Base-by-base conservation (phyloP, 2,113 vertebrate genomes). In the Isichthys henryi region DNA sequence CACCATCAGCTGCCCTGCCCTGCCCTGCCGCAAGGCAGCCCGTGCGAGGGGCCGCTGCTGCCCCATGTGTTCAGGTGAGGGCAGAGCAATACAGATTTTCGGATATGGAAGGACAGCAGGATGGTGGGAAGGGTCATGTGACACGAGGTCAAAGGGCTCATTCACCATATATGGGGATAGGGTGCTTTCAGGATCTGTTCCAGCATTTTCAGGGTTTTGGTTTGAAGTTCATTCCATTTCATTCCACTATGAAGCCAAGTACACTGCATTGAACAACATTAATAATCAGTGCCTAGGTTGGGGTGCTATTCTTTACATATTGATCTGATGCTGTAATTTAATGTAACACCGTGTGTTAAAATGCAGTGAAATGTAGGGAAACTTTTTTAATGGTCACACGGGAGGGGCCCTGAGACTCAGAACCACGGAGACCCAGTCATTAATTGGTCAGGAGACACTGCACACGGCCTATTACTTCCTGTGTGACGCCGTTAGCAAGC, bases 1-100 rank as follows among this genome's bases (percentile, higher is more conserved):
- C 1, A 97, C 97, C 0, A 97, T 97, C 93, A 97, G 97, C 95
- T 98, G 97, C 93, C 97, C 97, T 0, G 94, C 96, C 2, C 95
- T 97, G 89, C 96, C 97, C 70, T 98, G 97, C 86, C 92, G 93
- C 2, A 94, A 97, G 58, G 96, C 96, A 90, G 94, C 96, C 94
- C 96, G 96, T 0, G 95, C 96, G 88, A 96, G 97, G 91, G 97
- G 97, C 88, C 97, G 97, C 92, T 98, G 97, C 94, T 98, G 97
- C 53, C 97, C 97, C 2, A 96, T 97, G 93, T 98, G 97, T 88
- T 96, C 95, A 95, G 97, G 97, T 98, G 95, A 39, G 23, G 56
- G 56, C 21, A n/a, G 56, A 23, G 21, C 56, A n/a, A n/a, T 58
- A 3, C 56, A 58, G 19, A 56, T 56, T 56, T 21, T 21, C 10